Conservation (phyloP, 2,113 vertebrate genomes). For the Oxygymnocypris stewartii region DNA sequence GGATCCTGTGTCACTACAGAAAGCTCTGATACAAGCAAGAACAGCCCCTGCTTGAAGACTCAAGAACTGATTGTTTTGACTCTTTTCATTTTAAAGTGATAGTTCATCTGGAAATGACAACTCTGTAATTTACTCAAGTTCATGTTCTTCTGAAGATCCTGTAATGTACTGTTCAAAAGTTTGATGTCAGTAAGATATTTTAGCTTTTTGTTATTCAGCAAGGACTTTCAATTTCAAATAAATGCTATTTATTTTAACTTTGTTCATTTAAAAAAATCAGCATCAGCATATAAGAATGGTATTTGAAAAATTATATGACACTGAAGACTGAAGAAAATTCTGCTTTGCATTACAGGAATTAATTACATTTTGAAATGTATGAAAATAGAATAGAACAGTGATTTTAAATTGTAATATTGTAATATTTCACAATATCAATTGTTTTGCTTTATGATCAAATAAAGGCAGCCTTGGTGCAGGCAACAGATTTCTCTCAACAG, state of each 20-base stretch:
- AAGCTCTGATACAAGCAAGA: slow-evolving; percentile 25
- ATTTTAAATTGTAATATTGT: too few species aligned
- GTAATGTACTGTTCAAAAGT: too few species aligned
- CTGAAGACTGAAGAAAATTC: not conserved
- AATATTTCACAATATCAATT: too few species aligned
- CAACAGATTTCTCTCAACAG: too few species aligned
- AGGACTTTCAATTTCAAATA: not conserved
- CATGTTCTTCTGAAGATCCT: not conserved
- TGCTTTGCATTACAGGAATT: too few species aligned
- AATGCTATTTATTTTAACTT: too few species aligned
- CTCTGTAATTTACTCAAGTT: not conserved
- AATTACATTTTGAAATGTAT: too few species aligned
- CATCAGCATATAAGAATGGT: not conserved
- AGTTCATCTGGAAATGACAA: not conserved
- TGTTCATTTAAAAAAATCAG: not conserved
- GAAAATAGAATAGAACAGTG: too few species aligned
- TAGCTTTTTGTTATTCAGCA: not conserved
- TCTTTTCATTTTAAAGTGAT: not conserved
- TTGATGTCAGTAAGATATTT: not conserved
- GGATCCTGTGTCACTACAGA: slow-evolving; percentile 45
- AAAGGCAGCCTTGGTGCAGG: too few species aligned
- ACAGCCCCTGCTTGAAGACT: not conserved
- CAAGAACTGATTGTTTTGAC: slow-evolving; percentile 15
- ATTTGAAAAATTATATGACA: not conserved
- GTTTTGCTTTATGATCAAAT: too few species aligned